Evolutionary conservation across 2,888 invertebrate genomes (phyloP), one percentile per base, ranked within the genome.

Genomic region (Torymus auratus): DNA sequence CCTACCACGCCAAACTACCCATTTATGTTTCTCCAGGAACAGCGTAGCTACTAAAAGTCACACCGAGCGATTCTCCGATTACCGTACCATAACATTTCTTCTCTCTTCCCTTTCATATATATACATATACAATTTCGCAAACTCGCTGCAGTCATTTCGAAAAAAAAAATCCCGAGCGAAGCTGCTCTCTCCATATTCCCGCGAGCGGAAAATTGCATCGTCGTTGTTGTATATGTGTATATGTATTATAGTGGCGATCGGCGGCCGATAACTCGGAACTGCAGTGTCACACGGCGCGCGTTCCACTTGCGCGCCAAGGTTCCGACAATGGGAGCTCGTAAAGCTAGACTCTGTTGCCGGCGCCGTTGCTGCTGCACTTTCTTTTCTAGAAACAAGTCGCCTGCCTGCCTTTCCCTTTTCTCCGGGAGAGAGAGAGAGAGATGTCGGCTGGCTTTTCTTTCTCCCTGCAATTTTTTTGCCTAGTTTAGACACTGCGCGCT

Each of bases 301-400:
- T 58, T 77, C 77, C 52, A 64, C 72, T 77, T 77, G 80, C 70
- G 41, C 41, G 41, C 55, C 52, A 28, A 58, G 17, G 61, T 58
- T 52, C 58, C 71, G 75, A 80, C 75, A 73, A 81, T 72, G 76
- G 73, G 68, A 82, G 82, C 83, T 80, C 81, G 80, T 67, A 76
- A 69, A 85, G 41, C 41, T 41, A 41, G 41, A 41, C 41, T 41
- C 41, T 41, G 41, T 41, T 41, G 41, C 41, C 7, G 28, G 3
- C 7, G 3, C 28, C 7, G 41, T 7, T 41, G 41, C 7, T 41
- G 41, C 41, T 41, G 77, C 77, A 82, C 82, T 82, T 82, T 82
- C 82, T 80, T 82, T 82, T 82, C 76, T 74, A 68, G 71, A 75
- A 79, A 75, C 68, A 11, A 71, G 11, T n/a, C 52, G 23, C 56